Base-by-base conservation (phyloP, 1,140 invertebrate species). In the Patella vulgata region DNA sequence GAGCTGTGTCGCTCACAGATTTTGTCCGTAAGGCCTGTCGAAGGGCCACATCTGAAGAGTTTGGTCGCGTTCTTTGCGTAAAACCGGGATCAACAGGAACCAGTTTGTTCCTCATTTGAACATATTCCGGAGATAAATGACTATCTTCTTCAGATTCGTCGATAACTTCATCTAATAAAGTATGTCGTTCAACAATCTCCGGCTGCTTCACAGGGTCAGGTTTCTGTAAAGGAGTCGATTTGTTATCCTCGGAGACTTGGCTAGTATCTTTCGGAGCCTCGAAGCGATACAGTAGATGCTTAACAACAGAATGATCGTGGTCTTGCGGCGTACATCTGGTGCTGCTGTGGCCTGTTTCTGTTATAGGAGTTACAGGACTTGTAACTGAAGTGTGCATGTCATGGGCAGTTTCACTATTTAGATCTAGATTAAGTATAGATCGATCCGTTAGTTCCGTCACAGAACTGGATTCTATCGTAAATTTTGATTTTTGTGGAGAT, bases 381-480 rank as follows among this genome's bases (percentile, higher is more conserved):
- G 14, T 8, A 14, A 14, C 5, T 8, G 6, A 8, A 8, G 5
- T 14, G 6, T 36, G 5, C 6, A 14, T 36, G 17, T 48, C 21
- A 1, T 12, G 12, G 12, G 17, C 46, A 4, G 8, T 48, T 3
- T 48, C 23, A 4, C 23, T 28, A 48, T 48, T 28, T 3, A 25
- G 12, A 21, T 48, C 46, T 48, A 9, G 21, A 28, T 21, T 12
- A 12, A 48, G 46, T 48, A 5, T 14, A 36, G 33, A 36, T 36
- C 33, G 5, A 36, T 14, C 21, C 25, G 3, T 31, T 25, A 21
- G 55, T n/a, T n/a, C n/a, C n/a, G n/a, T n/a, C n/a, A n/a, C 23
- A 46, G 58, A 44, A 28, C 59, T 65, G 47, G 54, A 58, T 25
- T 31, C 21, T 28, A 56, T 58, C 21, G 51, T 47, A 14, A n/a